Evolutionary conservation across 2,888 invertebrate species (phyloP).

Genomic region (Tineola bisselliella): DNA sequence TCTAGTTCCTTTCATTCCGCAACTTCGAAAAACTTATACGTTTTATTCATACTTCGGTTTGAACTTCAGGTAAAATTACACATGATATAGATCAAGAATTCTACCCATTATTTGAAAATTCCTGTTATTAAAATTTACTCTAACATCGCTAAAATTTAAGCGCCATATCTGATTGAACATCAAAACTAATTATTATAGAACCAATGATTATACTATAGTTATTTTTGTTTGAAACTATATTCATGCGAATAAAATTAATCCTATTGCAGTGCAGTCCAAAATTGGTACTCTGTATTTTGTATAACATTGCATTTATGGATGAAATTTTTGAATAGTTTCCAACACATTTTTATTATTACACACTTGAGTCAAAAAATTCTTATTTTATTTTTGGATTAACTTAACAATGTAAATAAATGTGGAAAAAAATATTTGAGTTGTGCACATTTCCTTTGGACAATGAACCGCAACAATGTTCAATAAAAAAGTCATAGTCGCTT

Average conservation of each 20-base stretch:
- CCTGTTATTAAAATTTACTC: too few species aligned
- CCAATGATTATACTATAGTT: background rate
- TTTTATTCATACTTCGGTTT: conserved; percentile 3
- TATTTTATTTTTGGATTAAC: too few species aligned
- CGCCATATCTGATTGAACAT: too few species aligned
- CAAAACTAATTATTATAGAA: too few species aligned
- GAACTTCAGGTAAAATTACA: conserved; percentile 8
- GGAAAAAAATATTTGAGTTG: too few species aligned
- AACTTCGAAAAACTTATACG: conserved; percentile 9
- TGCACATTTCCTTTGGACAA: too few species aligned
- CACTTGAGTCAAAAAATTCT: too few species aligned
- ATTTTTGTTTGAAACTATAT: background rate
- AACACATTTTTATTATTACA: too few species aligned
- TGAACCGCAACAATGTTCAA: too few species aligned
- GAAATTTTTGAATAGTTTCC: background rate
- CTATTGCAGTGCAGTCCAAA: background rate
- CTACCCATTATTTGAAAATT: background rate
- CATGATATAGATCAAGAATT: background rate
- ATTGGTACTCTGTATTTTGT: background rate
- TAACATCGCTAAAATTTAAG: too few species aligned
- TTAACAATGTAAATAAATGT: too few species aligned
- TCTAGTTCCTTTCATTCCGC: conserved; percentile 9
- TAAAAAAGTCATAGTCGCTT: background rate
- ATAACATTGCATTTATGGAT: background rate
- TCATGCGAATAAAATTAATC: conserved; percentile 3